These are phyloP conservation scores for Cotesia congregata DNA, from an alignment of 2,888 invertebrate species.

Conservation along the genomic window DNA sequence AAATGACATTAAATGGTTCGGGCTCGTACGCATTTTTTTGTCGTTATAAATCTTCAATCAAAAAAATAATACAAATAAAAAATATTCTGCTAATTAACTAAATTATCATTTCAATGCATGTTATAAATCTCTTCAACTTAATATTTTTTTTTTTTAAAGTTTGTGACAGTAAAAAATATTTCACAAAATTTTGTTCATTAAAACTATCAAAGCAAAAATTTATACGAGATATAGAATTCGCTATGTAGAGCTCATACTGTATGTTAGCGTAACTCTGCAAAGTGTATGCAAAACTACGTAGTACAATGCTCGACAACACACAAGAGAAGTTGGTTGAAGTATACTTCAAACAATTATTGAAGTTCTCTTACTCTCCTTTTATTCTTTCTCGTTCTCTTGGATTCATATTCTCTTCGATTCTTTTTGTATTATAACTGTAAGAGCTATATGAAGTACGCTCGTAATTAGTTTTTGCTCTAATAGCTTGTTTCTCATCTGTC, in stretches of 20 bases:
- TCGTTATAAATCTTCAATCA: constrained; percentile 2
- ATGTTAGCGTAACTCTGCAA: background rate
- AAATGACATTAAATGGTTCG: constrained; percentile 25
- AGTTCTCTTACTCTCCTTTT: constrained; percentile 1
- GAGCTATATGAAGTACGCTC: background rate
- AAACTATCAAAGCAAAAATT: background rate
- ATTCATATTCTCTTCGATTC: background rate
- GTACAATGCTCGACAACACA: background rate
- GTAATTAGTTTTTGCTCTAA: background rate
- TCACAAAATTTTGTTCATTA: background rate
- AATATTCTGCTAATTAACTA: no score
- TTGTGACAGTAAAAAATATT: no score
- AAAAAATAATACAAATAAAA: background rate
- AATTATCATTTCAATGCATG: no score
- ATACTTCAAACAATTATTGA: constrained; percentile 21
- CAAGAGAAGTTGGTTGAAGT: background rate
- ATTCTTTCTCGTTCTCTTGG: background rate
- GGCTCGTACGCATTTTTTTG: constrained; percentile 10
- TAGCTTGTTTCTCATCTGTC: background rate
- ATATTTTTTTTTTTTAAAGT: no score
- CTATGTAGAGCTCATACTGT: background rate
- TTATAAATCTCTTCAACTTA: no score
- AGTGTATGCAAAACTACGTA: background rate
- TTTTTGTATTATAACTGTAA: background rate
- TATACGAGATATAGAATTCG: no score